Evolutionary conservation across 2,888 invertebrate genomes (phyloP), one percentile per base, ranked within the genome.

Genomic region (Conchocele bisecta): DNA sequence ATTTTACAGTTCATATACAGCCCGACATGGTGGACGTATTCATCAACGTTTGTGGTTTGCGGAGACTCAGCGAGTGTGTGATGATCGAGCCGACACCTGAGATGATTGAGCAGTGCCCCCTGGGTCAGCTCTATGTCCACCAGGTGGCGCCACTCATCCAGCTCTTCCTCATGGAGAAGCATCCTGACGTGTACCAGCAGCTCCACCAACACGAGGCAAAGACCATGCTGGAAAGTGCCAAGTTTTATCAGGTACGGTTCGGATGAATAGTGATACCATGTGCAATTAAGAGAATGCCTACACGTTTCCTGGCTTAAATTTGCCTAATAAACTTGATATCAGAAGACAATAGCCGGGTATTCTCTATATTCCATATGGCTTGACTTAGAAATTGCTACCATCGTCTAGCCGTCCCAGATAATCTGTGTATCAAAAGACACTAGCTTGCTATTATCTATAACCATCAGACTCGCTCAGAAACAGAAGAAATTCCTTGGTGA

Each of bases 111-210:
- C 87, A 83, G 0, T 88, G 87, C 74, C 80, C 22, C 33, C 31
- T 17, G 17, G 20, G 31, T n/a, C 85, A 87, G 81, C 37, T 26
- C 11, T 89, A 88, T 67, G 70, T 88, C 58, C 78, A 81, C 39
- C 29, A 71, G 2, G 75, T 85, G 11, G 74, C 87, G 17, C 87
- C 88, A 15, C 68, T 69, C 29, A 67, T 89, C 28, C 90, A 90
- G 75, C 66, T 64, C 20, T 86, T 74, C 56, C 72, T 90, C 50
- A 83, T 71, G 46, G 72, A 64, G 4, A 72, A 79, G 13, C 81
- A 72, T 69, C 73, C 65, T 0, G 77, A 83, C 3, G 72, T 88
- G 0, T 87, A 89, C 63, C 50, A 79, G 31, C 57, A 66, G 0
- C 79, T 65, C 22, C 71, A 67, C 24, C 37, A 70, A 1, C 63